Evolutionary conservation across 2,797 vertebrate species (phyloP), one percentile per base, ranked within the genome.

Genomic region (Fringilla coelebs): DNA sequence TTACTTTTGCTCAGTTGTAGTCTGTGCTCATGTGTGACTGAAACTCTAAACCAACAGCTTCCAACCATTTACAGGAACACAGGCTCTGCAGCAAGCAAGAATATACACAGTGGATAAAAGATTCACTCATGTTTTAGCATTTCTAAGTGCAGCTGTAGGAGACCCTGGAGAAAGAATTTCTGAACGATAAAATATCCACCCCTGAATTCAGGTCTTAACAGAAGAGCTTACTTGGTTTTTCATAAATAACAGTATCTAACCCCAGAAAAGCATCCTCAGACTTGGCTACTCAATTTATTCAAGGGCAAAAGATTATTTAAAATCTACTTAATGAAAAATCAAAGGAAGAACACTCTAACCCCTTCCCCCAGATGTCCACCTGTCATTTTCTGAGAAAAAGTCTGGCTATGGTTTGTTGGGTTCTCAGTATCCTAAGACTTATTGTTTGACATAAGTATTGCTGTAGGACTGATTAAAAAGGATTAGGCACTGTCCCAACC

Each of bases 1-100:
- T 72, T 52, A 5, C 16, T 68, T 82, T 41, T 45, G 34, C 45
- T 75, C 49, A 74, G 5, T 5, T 87, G 74, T 43, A 70, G n/a
- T 8, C 24, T 45, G 21, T n/a, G 40, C 22, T 80, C 46, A 65
- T 4, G 4, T 62, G 29, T 57, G 31, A 79, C 18, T 46, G 75
- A 58, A 92, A 90, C n/a, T 54, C 57, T 67, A 73, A 94, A 95
- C 65, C 62, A 71, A 66, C 13, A 81, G 21, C 46, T 74, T 84
- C 73, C 75, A 70, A 45, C 7, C 40, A 43, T 40, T 67, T 13
- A 34, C 60, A 70, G 61, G 19, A 46, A 58, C 29, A 89, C 43
- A 62, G 41, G 46, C 22, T 95, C 22, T 46, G 32, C 1, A 83
- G n/a, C n/a, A 49, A 90, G 28, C 31, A 74, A 61, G 31, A 54